Conservation (phyloP, 2,113 vertebrate genomes). For the Zapornia atra region DNA sequence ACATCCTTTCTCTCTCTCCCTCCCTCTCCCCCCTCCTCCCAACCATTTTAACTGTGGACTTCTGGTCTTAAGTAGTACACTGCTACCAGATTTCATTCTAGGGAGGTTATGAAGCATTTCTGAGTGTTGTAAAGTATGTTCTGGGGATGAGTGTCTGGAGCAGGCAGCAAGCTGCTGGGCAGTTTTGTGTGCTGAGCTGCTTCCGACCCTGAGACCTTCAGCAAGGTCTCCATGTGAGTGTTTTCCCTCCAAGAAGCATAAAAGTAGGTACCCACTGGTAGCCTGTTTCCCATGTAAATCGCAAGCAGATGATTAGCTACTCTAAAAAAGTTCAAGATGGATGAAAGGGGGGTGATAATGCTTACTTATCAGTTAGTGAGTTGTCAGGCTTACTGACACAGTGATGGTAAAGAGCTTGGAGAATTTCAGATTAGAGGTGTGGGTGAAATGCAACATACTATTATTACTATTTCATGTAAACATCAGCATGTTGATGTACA, state of each 20-base stretch:
- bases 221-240: rapidly evolving
- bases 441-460: not conserved
- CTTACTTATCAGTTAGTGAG: not conserved
- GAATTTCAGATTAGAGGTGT: constrained; percentile 7
- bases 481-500: not conserved
- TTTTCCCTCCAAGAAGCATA: not conserved
- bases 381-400: not conserved
- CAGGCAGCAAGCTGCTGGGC: not conserved
- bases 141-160: not conserved
- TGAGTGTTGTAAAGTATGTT: not conserved
- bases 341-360: not conserved
- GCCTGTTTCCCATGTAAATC: not conserved
- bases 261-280: not conserved
- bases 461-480: not conserved
- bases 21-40: too few relatives aligned
- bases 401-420: not conserved
- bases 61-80: not conserved
- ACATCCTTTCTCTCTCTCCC: not conserved
- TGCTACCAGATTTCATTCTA: not conserved
- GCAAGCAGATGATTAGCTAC: not conserved
- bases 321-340: not conserved
- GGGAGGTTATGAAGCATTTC: not conserved
- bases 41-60: not conserved
- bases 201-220: not conserved
- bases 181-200: not conserved